A percentile compares a stretch with the other conserved stretches of the same genome.
phyloP scores from a whole-genome alignment of 2,888 invertebrate genomes.

The Mycalesis mineus region DNA sequence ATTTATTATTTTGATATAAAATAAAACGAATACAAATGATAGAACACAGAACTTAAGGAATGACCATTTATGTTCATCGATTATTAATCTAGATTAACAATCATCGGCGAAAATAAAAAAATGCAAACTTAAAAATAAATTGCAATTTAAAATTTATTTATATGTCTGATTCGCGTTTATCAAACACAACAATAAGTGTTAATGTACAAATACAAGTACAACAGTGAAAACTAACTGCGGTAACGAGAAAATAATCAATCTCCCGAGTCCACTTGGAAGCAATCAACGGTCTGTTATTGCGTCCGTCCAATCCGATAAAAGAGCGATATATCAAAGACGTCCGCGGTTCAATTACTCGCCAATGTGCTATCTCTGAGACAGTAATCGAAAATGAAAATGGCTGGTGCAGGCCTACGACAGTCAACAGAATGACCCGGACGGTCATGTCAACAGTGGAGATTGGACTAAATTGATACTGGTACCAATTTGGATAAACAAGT shows the following conservation, averaged over 20 bases:
- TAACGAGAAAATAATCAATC: slow-evolving; percentile 78
- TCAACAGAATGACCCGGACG: slow-evolving; percentile 31
- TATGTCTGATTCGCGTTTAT: neutral
- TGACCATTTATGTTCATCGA: too few relatives aligned
- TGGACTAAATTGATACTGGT: neutral
- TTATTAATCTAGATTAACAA: too few relatives aligned
- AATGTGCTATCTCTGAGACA: slow-evolving; percentile 67
- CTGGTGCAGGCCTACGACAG: slow-evolving; percentile 46
- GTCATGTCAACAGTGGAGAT: slow-evolving; percentile 41
- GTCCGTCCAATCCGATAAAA: slow-evolving; percentile 76
- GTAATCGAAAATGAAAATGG: slow-evolving; percentile 67
- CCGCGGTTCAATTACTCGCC: slow-evolving; percentile 72
- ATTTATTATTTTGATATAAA: too few relatives aligned
- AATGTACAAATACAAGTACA: slow-evolving; percentile 14
- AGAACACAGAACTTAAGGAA: too few relatives aligned
- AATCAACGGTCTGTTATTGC: slow-evolving; percentile 77
- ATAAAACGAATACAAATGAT: too few relatives aligned
- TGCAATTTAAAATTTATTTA: neutral
- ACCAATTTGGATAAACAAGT: neutral
- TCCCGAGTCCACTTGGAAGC: slow-evolving; percentile 73
- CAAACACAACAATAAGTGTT: slow-evolving; percentile 6
- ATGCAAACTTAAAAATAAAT: too few relatives aligned
- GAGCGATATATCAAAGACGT: slow-evolving; percentile 78
- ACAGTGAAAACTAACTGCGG: slow-evolving; percentile 19
- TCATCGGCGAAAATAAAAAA: too few relatives aligned